phyloP scores from a whole-genome alignment of 1,140 invertebrate species.

The Mycetomoellerius zeteki region DNA sequence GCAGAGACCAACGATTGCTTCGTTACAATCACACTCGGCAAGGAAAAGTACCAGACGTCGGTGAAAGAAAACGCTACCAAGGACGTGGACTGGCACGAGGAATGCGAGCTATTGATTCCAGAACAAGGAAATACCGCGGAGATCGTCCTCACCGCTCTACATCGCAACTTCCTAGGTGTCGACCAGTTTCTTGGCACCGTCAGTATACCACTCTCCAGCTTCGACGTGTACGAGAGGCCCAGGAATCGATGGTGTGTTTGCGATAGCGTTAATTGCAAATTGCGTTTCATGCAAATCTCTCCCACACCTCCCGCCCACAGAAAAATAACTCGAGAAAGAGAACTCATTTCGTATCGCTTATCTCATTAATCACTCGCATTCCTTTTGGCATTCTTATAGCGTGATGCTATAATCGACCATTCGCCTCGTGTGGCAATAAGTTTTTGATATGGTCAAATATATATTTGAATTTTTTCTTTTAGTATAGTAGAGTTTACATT shows the following conservation, averaged over 20 bases:
- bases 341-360: conserved; percentile 27
- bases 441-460: background rate
- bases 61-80: conserved; percentile 95
- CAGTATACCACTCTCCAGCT: conserved; percentile 93
- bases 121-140: conserved; percentile 95
- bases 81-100: conserved; percentile 97
- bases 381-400: background rate
- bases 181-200: conserved; percentile 97
- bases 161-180: conserved; percentile 95
- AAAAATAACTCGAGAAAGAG: conserved; percentile 24
- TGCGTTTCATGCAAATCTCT: conserved; percentile 35
- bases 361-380: conserved; percentile 17
- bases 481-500: background rate
- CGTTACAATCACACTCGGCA: conserved; percentile 97
- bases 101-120: conserved; percentile 97
- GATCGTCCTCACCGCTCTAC: conserved; percentile 94
- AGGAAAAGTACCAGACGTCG: conserved; percentile 98
- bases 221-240: conserved; percentile 96
- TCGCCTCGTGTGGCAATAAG: background rate
- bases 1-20: conserved; percentile 96
- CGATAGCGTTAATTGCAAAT: conserved; percentile 27
- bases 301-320: background rate
- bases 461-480: background rate
- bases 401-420: background rate
- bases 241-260: conserved; percentile 91